Evolutionary conservation across 37 sponge, comb jelly and placozoan genomes (phyloP).

Genomic region (Aplysina aerophoba): DNA sequence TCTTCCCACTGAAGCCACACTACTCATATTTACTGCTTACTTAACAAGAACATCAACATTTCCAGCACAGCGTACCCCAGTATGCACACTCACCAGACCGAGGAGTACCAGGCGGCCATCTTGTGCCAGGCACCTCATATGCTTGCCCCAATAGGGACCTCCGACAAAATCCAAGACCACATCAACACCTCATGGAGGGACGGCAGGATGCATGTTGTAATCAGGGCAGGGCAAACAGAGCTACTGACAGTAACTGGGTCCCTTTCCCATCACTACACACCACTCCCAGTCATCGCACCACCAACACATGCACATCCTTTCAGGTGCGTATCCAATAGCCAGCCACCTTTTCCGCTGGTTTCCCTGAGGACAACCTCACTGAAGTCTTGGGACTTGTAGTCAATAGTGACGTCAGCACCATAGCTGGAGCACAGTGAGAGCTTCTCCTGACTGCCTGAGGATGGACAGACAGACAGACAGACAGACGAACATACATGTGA

Average conservation of each 20-base stretch:
- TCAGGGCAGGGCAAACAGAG: too few species aligned
- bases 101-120: constrained; percentile 81
- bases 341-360: constrained; percentile 68
- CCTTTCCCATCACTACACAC: too few species aligned
- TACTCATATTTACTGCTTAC: too few species aligned
- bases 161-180: constrained; percentile 88
- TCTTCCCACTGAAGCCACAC: too few species aligned
- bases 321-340: background rate
- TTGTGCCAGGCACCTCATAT: constrained; percentile 66
- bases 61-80: background rate
- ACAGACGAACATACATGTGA: background rate
- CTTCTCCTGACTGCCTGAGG: constrained; percentile 76
- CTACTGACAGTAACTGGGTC: too few species aligned
- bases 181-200: constrained; percentile 64
- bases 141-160: constrained; percentile 84
- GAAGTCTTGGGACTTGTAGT: constrained; percentile 85
- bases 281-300: background rate
- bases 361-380: constrained; percentile 61
- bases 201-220: background rate
- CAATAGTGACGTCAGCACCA: constrained; percentile 78
- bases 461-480: background rate
- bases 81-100: constrained; percentile 58
- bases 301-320: background rate
- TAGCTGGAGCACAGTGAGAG: constrained; percentile 56
- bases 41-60: too few species aligned